Conservation (phyloP, 2,888 invertebrate species). For the Cyclophora albipunctata region DNA sequence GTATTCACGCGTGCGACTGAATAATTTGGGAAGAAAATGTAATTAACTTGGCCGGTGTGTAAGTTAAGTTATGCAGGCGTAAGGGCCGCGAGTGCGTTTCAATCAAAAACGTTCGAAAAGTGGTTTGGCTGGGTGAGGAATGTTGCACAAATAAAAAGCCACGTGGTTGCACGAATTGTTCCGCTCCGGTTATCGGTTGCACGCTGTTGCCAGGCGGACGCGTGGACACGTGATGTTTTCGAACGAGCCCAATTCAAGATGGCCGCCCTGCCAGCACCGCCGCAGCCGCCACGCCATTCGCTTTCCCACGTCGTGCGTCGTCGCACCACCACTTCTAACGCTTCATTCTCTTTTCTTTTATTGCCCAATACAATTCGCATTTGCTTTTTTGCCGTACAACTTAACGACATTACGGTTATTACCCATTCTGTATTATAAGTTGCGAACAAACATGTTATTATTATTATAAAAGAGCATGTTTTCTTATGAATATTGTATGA, state of each 20-base stretch:
- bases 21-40: no score
- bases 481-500: constrained; percentile 1
- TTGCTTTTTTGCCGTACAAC: constrained; percentile 30
- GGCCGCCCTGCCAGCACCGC: constrained; percentile 44
- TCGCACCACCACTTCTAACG: constrained; percentile 46
- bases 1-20: not conserved
- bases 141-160: constrained; percentile 66
- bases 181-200: constrained; percentile 61
- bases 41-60: no score
- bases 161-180: constrained; percentile 66
- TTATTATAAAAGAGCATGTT: constrained; percentile 2
- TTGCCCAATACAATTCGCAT: constrained; percentile 48
- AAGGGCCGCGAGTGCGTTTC: constrained; percentile 24
- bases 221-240: constrained; percentile 62
- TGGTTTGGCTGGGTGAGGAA: constrained; percentile 36
- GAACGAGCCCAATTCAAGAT: constrained; percentile 62
- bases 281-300: constrained; percentile 57
- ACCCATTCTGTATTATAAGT: not conserved
- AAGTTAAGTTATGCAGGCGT: no score
- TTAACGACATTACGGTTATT: constrained; percentile 23
- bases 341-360: constrained; percentile 57
- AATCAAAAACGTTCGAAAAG: constrained; percentile 42
- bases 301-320: constrained; percentile 60
- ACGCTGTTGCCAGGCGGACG: constrained; percentile 69
- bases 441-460: not conserved